phyloP scores from a whole-genome alignment of 1,140 invertebrate species.

The Magallana ariakensis region DNA sequence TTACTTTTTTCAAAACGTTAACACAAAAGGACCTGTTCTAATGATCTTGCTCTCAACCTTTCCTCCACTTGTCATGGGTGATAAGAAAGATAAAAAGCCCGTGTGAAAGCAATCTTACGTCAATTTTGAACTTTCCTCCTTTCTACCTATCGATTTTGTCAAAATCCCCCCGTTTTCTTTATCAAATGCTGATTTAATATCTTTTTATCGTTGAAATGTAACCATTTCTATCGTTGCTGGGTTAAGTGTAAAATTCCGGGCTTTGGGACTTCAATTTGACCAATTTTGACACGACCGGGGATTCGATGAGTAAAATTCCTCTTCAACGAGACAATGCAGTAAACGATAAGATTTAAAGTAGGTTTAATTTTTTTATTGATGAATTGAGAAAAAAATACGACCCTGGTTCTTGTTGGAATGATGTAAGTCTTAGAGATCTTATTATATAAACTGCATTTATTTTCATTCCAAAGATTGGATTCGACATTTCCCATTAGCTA shows the following conservation, averaged over 20 bases:
- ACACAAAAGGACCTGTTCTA: neutral
- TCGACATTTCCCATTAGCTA: slow-evolving; percentile 1
- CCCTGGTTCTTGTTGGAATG: neutral
- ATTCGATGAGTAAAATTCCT: neutral
- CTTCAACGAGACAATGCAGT: neutral
- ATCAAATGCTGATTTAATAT: slow-evolving; percentile 29
- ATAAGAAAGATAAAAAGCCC: slow-evolving; percentile 25
- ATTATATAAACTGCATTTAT: neutral
- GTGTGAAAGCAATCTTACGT: slow-evolving; percentile 6
- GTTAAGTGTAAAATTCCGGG: slow-evolving; percentile 30
- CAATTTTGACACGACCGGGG: slow-evolving; percentile 13
- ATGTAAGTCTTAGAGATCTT: neutral
- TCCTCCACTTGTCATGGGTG: slow-evolving; percentile 23
- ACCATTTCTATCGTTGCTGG: slow-evolving; percentile 8
- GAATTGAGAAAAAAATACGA: neutral
- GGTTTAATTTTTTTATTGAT: slow-evolving; percentile 30
- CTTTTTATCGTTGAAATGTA: slow-evolving; percentile 25
- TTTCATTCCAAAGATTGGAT: neutral
- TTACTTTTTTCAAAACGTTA: neutral
- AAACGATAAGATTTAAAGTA: slow-evolving; percentile 21
- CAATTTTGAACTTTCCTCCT: neutral
- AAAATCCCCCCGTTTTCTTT: slow-evolving; percentile 3
- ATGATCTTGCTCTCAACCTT: neutral
- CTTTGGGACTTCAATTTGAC: slow-evolving; percentile 23
- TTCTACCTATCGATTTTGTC: slow-evolving; percentile 1